These are phyloP conservation scores for Lamellibrachia luymesi DNA, from an alignment of 1,140 invertebrate genomes.

Conservation along the genomic window DNA sequence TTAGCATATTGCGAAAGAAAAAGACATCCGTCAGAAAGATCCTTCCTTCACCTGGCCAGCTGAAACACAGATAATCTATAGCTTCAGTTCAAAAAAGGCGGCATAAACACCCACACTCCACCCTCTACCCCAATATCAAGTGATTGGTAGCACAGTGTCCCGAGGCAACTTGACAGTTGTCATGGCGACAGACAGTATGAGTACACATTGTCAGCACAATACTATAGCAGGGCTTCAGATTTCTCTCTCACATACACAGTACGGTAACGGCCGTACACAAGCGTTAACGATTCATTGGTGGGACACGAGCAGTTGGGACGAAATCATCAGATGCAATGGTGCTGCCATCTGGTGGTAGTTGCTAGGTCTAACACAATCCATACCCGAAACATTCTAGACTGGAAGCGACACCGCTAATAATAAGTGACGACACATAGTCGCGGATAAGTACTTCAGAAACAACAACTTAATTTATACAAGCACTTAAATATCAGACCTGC, in stretches of 20 bases:
- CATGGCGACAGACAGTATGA: slow-evolving; percentile 3
- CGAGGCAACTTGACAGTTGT: neutral
- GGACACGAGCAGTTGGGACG: neutral
- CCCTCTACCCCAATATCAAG: neutral
- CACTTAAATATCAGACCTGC: neutral
- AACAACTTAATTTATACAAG: neutral
- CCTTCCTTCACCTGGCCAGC: neutral
- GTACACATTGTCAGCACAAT: neutral
- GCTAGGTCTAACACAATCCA: neutral
- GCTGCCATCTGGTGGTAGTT: neutral
- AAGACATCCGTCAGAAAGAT: neutral
- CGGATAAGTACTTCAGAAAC: neutral
- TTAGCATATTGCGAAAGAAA: neutral
- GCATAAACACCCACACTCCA: neutral
- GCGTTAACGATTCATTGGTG: neutral
- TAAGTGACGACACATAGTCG: neutral
- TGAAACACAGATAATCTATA: neutral
- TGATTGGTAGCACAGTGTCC: neutral
- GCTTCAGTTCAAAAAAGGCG: neutral
- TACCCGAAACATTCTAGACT: neutral
- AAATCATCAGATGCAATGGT: neutral
- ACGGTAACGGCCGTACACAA: no score
- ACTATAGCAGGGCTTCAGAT: neutral
- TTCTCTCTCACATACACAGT: neutral
- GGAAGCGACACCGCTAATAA: neutral